Evolutionary conservation across 2,797 vertebrate genomes (phyloP).

Genomic region (Chelonia mydas): DNA sequence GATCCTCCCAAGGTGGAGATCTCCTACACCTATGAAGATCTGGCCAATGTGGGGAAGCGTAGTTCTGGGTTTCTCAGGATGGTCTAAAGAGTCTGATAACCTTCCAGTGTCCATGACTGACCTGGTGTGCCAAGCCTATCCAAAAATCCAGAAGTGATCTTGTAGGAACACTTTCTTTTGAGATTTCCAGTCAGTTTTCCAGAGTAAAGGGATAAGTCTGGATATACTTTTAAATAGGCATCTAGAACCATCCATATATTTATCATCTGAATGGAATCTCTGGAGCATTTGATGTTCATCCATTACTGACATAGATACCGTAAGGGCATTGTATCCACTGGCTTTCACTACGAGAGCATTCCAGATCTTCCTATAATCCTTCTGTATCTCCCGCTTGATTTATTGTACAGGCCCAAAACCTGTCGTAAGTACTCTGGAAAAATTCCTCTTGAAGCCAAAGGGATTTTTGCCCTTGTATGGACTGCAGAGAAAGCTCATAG

Average conservation of each 20-base stretch:
- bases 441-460: not conserved
- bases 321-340: not conserved
- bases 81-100: not conserved
- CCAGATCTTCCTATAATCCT: not conserved
- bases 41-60: not conserved
- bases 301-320: not conserved
- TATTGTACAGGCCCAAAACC: not conserved
- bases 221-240: not conserved
- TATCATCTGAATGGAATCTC: not conserved
- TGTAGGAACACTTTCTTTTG: not conserved
- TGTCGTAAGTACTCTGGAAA: fast-evolving
- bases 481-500: not conserved
- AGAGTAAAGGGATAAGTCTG: not conserved
- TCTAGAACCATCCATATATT: not conserved
- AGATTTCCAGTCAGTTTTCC: not conserved
- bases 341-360: not conserved
- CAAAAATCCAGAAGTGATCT: not conserved
- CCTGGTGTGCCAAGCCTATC: not conserved
- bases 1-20: not conserved
- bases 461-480: not conserved
- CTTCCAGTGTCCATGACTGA: not conserved
- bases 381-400: not conserved
- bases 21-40: not conserved
- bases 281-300: not conserved
- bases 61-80: not conserved